Base-by-base conservation (phyloP, 2,113 vertebrate species). In the Gadus macrocephalus region DNA sequence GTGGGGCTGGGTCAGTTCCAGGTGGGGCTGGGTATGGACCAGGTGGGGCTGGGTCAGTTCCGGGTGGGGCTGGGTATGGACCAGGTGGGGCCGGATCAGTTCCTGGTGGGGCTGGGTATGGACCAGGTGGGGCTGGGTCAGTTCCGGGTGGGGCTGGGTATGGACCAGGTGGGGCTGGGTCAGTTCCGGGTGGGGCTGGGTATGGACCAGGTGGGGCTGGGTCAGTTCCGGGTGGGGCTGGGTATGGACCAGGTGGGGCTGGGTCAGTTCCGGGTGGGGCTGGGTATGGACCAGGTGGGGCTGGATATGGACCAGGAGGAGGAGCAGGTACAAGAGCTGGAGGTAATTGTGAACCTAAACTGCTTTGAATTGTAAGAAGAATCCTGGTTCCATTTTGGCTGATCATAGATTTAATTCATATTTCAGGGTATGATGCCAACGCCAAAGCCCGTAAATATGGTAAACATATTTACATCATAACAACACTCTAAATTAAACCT, bases 91-190 rank as follows among this genome's bases (percentile, higher is more conserved):
- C 17, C 3, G 55, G 55, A 17, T 5, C 55, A 58, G 55, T 9
- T 5, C 16, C 9, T 17, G 55, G 55, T 58, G 55, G 55, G 15
- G 78, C 68, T 19, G 68, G 77, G 49, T 28, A 38, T 20, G 71
- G 81, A 7, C 74, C 83, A 56, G 80, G 80, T 27, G 28, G 31
- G 31, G 75, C 72, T 59, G 75, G 75, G 5, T 59, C 22, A 35
- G 31, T 35, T 35, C 31, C 31, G 25, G 71, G 71, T 15, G 27
- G 22, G 4, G 71, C 60, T 25, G 83, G 70, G 1, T 55, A 67
- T 73, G 85, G 86, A 1, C 5, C 71, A 49, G 80, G 71, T 62
- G 69, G 60, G 4, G n/a, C 20, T 17, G 82, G 81, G 31, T 15
- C 22, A 25, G 64, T 35, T 19, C 31, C 64, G 14, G 64, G 64